phyloP scores from a whole-genome alignment of 1,140 invertebrate species.

The Drosophila ambigua region DNA sequence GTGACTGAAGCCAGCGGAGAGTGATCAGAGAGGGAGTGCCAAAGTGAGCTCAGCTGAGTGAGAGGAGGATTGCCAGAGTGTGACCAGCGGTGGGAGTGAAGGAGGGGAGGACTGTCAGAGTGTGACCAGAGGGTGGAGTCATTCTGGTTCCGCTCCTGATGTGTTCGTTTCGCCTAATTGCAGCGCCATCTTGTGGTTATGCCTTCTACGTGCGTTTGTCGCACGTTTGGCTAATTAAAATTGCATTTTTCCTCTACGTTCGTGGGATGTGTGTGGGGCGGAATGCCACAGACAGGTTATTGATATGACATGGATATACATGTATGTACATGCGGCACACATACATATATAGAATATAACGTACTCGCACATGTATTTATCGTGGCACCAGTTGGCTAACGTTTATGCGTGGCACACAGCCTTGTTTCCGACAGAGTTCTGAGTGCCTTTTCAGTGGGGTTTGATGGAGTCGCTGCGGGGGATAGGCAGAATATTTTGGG shows the following conservation, averaged over 20 bases:
- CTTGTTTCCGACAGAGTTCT: neutral
- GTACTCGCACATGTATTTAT: conserved; percentile 16
- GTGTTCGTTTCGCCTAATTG: conserved; percentile 64
- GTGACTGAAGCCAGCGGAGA: conserved; percentile 39
- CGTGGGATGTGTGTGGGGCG: neutral
- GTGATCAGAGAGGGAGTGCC: neutral
- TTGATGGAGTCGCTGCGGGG: conserved; percentile 25
- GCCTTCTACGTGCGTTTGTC: conserved; percentile 75
- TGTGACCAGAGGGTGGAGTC: neutral
- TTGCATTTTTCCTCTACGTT: conserved; percentile 69
- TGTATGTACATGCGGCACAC: neutral
- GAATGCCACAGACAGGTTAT: conserved; percentile 39
- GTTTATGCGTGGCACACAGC: neutral
- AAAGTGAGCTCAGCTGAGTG: neutral
- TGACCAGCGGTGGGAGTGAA: neutral
- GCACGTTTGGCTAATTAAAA: conserved; percentile 81
- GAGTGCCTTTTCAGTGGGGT: conserved; percentile 9
- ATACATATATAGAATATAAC: neutral
- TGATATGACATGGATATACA: conserved; percentile 61
- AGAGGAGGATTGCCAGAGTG: too few species aligned
- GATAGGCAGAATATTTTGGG: neutral
- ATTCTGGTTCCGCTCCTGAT: conserved; percentile 13
- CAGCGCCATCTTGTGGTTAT: conserved; percentile 79
- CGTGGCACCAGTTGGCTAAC: conserved; percentile 47
- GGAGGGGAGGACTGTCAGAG: neutral